Evolutionary conservation across 2,797 vertebrate genomes (phyloP), one percentile per base, ranked within the genome.

Genomic region (Danio tinwini): DNA sequence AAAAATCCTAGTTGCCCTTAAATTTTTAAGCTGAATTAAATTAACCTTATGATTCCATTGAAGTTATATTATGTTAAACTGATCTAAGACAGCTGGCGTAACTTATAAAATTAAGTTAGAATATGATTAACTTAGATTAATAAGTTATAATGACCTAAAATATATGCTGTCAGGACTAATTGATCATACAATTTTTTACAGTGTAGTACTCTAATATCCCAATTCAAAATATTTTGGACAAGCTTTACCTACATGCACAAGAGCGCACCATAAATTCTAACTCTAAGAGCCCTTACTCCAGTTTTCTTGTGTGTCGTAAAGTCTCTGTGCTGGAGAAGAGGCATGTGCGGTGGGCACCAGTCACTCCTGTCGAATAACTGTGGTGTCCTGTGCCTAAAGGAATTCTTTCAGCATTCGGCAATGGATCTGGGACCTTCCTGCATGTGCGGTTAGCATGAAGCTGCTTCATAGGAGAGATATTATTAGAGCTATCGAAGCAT

Each of bases 401-500:
- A 64, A 80, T 76, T 79, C 45, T 52, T 49, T 45, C 71, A 47
- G 37, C 8, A 5, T 17, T 53, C 73, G 39, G 73, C 80, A 82
- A 71, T 52, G 63, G 80, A 79, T 72, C 81, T 14, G 68, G 77
- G 78, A 82, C 73, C 84, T 85, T 84, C 62, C 86, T 90, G 87
- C 85, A 63, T 81, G 65, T 50, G 61, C 49, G 63, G 64, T 76
- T 79, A 67, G 59, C 58, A 44, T 83, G 82, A 58, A 11, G 42
- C 68, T 82, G 69, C 74, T 76, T 84, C 61, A 63, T 67, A 69
- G 78, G 52, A 52, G 78, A 73, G 84, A 86, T 85, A 84, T 85
- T 87, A 86, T 88, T 87, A 86, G 83, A 76, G 76, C 67, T 63
- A 50, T 78, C 83, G 76, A 83, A 82, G 81, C 85, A 86, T 88